Evolutionary conservation across 1,140 invertebrate species (phyloP), one percentile per base, ranked within the genome.

Genomic region (Calephelis nemesis): DNA sequence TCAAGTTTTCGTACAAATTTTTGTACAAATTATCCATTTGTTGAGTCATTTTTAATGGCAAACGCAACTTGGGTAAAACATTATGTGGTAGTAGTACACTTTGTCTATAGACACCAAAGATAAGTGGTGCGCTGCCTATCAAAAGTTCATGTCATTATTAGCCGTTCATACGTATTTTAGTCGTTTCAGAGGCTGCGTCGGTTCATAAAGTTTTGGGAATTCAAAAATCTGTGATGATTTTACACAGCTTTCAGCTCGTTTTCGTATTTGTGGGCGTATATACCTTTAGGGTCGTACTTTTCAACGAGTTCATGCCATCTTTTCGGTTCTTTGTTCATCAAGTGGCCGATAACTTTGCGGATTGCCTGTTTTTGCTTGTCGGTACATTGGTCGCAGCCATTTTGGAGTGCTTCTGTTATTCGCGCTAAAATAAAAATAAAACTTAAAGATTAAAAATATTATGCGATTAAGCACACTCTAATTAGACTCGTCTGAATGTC

Each of bases 261-360:
- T 70, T 93, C 93, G 76, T 94, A 95, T 69, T 93, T 94, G 15
- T 81, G 79, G 30, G 90, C 91, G 79, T 94, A 96, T 0, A 85
- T 75, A 0, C 92, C 92, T 0, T 94, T 83, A 0, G 95, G 94
- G 75, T 96, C 95, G 75, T 93, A 96, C 77, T 94, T 95, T 2
- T 84, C 81, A 5, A 93, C 83, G 0, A 96, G 77, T 9, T 92
- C 72, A 7, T 92, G 81, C 94, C 95, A 96, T 63, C 92, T 83
- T 0, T 92, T 91, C 0, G 87, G 87, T 65, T 94, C 94, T 4
- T 95, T 92, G n/a, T 93, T 90, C 30, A 94, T 92, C 11, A 95
- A 74, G 62, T 87, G 91, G 11, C 81, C 81, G 64, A 94, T 92
- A 0, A 95, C 93, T 76, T 94, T 94, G 13, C 93, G 91, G 13